These are phyloP conservation scores for Oxyura jamaicensis DNA, from an alignment of 2,113 vertebrate species.

Conservation along the genomic window DNA sequence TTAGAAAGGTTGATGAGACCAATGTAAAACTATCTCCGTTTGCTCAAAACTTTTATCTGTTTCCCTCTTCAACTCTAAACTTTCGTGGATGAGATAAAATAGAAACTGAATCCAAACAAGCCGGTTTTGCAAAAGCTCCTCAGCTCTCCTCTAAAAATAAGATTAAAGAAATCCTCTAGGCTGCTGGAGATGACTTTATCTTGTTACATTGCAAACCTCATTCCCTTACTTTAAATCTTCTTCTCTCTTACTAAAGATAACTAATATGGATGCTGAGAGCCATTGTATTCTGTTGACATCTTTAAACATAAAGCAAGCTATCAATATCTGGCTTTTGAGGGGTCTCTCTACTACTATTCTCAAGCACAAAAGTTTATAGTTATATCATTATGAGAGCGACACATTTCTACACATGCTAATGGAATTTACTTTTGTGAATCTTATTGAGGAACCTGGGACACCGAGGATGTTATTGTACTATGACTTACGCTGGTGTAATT, in stretches of 20 bases:
- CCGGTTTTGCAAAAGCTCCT: conserved; percentile 64
- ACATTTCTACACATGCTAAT: conserved; percentile 57
- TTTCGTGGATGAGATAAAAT: conserved; percentile 57
- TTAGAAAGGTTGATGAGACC: conserved; percentile 51
- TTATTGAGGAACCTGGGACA: neutral
- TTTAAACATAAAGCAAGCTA: conserved; percentile 67
- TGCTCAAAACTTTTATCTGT: conserved; percentile 70
- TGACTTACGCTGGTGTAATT: neutral
- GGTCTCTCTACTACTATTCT: neutral
- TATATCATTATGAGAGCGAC: conserved; percentile 44
- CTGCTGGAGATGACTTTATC: conserved; percentile 70
- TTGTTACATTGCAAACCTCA: conserved; percentile 66
- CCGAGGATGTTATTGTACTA: neutral
- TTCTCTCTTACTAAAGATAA: conserved; percentile 73
- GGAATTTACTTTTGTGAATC: conserved; percentile 60
- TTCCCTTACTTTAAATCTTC: conserved; percentile 71
- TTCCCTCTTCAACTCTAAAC: conserved; percentile 47
- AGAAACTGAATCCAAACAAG: conserved; percentile 64
- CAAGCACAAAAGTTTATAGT: conserved; percentile 56
- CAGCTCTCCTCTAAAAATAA: conserved; percentile 63
- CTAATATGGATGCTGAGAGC: conserved; percentile 70
- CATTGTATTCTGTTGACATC: conserved; percentile 65
- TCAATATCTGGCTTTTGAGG: conserved; percentile 50
- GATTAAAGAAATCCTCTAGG: conserved; percentile 72
- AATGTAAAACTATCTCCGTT: conserved; percentile 51